A percentile compares a stretch with the other conserved stretches of the same genome.
Evolutionary conservation across 2,113 vertebrate species (phyloP).

Genomic region (Pelvicachromis taeniatus): DNA sequence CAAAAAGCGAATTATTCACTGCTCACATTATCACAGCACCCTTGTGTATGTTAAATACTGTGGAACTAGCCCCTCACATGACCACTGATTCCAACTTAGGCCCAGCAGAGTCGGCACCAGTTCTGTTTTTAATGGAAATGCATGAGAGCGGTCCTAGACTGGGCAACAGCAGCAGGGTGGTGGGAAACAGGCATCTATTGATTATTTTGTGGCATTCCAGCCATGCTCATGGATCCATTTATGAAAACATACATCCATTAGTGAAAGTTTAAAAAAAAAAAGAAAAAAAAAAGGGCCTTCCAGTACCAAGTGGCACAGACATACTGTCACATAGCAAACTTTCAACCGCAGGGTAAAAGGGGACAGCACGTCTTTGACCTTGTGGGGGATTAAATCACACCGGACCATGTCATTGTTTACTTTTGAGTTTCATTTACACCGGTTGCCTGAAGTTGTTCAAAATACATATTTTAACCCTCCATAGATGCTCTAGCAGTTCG

Average conservation of each 20-base stretch:
- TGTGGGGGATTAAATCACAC: background rate
- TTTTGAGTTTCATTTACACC: background rate
- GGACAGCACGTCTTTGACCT: too few species aligned
- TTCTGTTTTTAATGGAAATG: background rate
- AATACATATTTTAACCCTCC: background rate
- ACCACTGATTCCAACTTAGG: background rate
- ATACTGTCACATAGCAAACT: accelerated
- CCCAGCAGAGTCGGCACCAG: background rate
- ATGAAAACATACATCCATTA: background rate
- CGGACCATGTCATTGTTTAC: background rate
- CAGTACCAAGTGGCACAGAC: background rate
- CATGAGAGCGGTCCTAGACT: background rate
- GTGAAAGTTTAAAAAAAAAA: background rate
- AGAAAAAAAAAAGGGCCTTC: background rate
- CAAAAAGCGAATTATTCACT: background rate
- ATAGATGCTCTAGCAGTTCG: background rate
- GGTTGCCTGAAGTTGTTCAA: background rate
- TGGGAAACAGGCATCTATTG: background rate
- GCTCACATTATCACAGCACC: background rate
- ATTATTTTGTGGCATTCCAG: background rate
- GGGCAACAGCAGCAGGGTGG: background rate
- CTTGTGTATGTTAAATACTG: background rate
- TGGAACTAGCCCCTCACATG: background rate
- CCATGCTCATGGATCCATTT: background rate
- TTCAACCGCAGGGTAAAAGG: background rate